Base-by-base conservation (phyloP, 1,140 invertebrate species). In the Scaptomyza pallida region DNA sequence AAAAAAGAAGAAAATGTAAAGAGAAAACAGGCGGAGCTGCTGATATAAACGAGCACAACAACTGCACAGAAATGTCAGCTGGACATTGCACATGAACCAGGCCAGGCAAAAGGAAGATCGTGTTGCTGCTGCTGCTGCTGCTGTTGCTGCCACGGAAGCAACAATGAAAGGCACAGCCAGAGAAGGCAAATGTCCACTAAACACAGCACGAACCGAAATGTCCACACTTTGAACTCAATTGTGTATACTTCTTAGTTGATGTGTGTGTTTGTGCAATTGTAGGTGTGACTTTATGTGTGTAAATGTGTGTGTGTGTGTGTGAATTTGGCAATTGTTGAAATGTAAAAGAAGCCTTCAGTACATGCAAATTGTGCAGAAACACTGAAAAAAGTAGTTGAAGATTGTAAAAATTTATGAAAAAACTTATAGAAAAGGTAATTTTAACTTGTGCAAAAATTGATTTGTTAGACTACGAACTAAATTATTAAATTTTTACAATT, bases 221-320 rank as follows among this genome's bases (percentile, higher is more conserved):
- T 78, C 77, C 77, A 78, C 82, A 77, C 61, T 77, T 75, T 86
- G 69, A 62, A 71, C 77, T 77, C 81, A 50, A 80, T 86, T 77
- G 10, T 45, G 3, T 13, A 1, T 59, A 19, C 52, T 55, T 52
- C 43, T 21, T n/a, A n/a, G n/a, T n/a, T 35, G 45, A 48, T 59
- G 61, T 47, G 6, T 33, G 26, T 54, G 40, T 51, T 33, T 61
- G 17, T 68, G 19, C 41, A 5, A n/a, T 35, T 55, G 26, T 68
- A 52, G 33, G 26, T 57, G 40, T 13, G 26, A 44, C 35, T 40
- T 30, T 65, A 23, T 52, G 56, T n/a, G n/a, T n/a, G n/a, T n/a
- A n/a, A n/a, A n/a, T n/a, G n/a, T n/a, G n/a, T 26, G 5, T 26
- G 3, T 63, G 50, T 54, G 47, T n/a, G 33, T 1, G 26, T 30